phyloP scores from a whole-genome alignment of 2,888 invertebrate genomes.

The Campaea margaritaria region DNA sequence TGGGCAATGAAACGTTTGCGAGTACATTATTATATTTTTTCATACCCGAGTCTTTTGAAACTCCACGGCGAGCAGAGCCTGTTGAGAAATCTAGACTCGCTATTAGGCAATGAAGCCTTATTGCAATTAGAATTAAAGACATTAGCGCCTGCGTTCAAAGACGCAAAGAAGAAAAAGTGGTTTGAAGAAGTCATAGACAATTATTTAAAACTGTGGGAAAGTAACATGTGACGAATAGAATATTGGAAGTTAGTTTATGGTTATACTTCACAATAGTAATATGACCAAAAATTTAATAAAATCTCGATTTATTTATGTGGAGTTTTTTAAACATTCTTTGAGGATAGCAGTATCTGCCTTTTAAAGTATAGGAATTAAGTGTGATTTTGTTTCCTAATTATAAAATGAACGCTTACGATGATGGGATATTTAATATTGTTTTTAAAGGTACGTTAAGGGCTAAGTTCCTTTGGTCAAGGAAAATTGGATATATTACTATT shows the following conservation, averaged over 20 bases:
- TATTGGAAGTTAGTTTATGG: conserved; percentile 30
- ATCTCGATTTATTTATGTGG: too few relatives aligned
- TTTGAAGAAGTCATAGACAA: conserved; percentile 95
- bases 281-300: too few relatives aligned
- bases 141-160: conserved; percentile 91
- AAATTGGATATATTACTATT: too few relatives aligned
- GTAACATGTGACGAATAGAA: conserved; percentile 88
- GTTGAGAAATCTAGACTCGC: conserved; percentile 88
- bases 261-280: too few relatives aligned
- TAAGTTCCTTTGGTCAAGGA: too few relatives aligned
- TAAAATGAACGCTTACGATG: too few relatives aligned
- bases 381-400: too few relatives aligned
- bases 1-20: conserved; percentile 90
- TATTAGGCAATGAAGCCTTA: conserved; percentile 93
- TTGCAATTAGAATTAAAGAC: conserved; percentile 93
- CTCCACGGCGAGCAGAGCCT: conserved; percentile 91
- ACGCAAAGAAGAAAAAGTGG: conserved; percentile 90
- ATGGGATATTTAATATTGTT: too few relatives aligned
- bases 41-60: conserved; percentile 92
- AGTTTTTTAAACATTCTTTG: too few relatives aligned
- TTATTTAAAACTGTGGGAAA: conserved; percentile 95
- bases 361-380: too few relatives aligned
- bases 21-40: conserved; percentile 92
- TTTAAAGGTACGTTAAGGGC: too few relatives aligned
- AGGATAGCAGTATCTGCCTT: too few relatives aligned